Evolutionary conservation across 2,888 invertebrate genomes (phyloP).

Genomic region (Tridacna gigas): DNA sequence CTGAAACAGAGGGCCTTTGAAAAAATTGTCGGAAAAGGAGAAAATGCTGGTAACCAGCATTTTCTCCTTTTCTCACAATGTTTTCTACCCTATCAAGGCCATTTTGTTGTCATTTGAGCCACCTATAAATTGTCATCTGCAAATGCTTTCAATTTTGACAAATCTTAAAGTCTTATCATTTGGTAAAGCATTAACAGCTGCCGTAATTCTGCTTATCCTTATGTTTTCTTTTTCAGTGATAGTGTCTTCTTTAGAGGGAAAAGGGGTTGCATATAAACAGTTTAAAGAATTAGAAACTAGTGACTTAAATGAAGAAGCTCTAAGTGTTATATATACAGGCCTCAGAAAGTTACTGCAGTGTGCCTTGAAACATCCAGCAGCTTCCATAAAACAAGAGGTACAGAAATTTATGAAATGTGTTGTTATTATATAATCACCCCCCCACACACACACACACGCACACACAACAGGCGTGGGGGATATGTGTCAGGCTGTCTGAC

Average conservation of each 20-base stretch:
- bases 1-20: not conserved
- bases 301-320: conserved; percentile 72
- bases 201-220: not conserved
- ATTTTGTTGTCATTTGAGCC: not conserved
- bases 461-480: too few species aligned
- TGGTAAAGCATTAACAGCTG: not conserved
- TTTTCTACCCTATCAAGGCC: too few species aligned
- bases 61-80: too few species aligned
- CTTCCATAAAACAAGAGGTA: conserved; percentile 80
- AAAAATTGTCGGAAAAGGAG: not conserved
- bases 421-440: too few species aligned
- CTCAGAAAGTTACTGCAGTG: conserved; percentile 73
- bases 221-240: conserved; percentile 72
- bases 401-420: not conserved
- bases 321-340: conserved; percentile 77
- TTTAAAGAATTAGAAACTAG: conserved; percentile 72
- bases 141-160: not conserved
- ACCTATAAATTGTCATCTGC: not conserved
- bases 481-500: too few species aligned
- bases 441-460: too few species aligned
- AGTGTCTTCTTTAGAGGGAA: conserved; percentile 75
- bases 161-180: not conserved
- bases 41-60: too few species aligned
- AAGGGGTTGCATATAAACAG: conserved; percentile 66
- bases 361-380: conserved; percentile 73